Conservation (phyloP, 2,888 invertebrate species). For the Drepanosiphum platanoidis region DNA sequence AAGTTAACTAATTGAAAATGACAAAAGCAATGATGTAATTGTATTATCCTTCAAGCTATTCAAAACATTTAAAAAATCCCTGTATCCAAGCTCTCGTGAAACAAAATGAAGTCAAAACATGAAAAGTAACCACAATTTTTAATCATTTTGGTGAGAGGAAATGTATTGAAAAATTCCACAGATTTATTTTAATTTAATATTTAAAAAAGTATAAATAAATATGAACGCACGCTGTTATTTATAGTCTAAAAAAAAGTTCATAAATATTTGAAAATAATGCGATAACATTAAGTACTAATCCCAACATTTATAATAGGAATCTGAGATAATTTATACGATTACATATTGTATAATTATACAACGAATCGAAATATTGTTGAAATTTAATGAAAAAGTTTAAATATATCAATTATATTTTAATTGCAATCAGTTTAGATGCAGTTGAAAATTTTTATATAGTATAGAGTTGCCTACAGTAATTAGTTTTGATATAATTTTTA, state of each 20-base stretch:
- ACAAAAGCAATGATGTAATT: neutral
- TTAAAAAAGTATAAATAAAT: neutral
- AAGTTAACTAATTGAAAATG: neutral
- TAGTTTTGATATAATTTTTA: neutral
- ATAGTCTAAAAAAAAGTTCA: neutral
- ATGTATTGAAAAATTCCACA: neutral
- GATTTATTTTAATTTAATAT: neutral
- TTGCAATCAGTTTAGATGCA: neutral
- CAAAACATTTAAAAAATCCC: too few species aligned
- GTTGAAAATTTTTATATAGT: too few species aligned
- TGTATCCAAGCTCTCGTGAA: too few species aligned
- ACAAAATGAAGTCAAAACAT: too few species aligned
- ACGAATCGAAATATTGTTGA: neutral
- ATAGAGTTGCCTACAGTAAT: too few species aligned
- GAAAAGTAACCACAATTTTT: too few species aligned
- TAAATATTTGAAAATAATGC: neutral
- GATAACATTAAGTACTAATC: neutral
- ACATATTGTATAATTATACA: neutral
- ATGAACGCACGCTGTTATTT: neutral
- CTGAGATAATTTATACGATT: neutral
- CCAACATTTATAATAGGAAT: neutral
- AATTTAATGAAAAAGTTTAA: neutral
- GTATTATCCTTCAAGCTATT: neutral
- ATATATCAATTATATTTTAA: neutral
- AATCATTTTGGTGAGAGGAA: too few species aligned